Evolutionary conservation across 2,113 vertebrate species (phyloP), one percentile per base, ranked within the genome.

Genomic region (Caracal caracal): DNA sequence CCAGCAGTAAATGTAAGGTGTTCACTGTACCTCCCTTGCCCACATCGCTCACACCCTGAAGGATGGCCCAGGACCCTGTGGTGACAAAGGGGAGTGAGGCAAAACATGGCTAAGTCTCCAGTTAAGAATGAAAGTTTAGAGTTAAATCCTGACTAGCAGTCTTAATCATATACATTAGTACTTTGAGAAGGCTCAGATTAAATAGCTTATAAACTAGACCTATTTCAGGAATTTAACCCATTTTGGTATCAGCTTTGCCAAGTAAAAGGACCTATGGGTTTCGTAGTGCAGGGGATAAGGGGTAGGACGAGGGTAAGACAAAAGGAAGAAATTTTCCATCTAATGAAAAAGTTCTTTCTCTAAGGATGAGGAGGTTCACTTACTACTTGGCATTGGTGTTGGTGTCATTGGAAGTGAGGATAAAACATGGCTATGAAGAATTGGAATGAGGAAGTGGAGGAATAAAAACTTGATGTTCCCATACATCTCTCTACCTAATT

Each of bases 151-250:
- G 17, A 3, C 22, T 22, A 83, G 49, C 28, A 88, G 90, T 97
- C 95, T 95, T 26, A 94, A 91, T 91, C 37, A 97, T 96, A 93
- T 92, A 98, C 97, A 93, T 98, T 71, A 83, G 96, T 95, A 79
- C 93, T 96, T 97, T 73, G 13, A 82, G 4, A 88, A 96, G 85
- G 61, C 68, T 43, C 33, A 16, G 84, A 3, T 90, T 97, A 88
- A 98, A 97, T 97, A 97, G 97, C 97, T 98, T 98, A 98, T 96
- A 97, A 94, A 37, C 97, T 96, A 97, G 93, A 97, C 83, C 84
- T 65, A 97, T 97, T 98, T 98, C 98, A 97, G 88, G 94, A 94
- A 63, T 96, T 98, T 95, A 47, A 76, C 73, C 30, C 40, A 87
- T 61, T 90, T 98, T 97, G 97, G 53, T 95, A 96, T 87, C 43